These are phyloP conservation scores for Teinopalpus imperialis DNA, from an alignment of 2,888 invertebrate species.

Conservation along the genomic window DNA sequence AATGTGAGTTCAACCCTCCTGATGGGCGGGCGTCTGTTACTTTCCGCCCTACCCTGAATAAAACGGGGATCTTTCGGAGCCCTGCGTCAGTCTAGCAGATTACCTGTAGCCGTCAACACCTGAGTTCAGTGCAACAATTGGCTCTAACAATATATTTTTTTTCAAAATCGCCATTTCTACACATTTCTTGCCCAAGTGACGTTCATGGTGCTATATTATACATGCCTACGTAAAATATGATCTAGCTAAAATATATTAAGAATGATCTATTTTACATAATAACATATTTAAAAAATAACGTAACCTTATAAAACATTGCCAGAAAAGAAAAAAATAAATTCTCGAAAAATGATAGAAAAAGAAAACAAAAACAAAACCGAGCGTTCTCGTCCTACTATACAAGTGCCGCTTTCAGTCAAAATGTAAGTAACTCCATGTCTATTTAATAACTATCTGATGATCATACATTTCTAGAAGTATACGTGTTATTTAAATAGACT, in stretches of 20 bases:
- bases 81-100: conserved; percentile 11
- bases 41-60: conserved; percentile 16
- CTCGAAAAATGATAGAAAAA: background rate
- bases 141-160: background rate
- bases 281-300: too few relatives aligned
- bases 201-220: too few relatives aligned
- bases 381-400: background rate
- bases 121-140: background rate
- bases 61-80: conserved; percentile 1
- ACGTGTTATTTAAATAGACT: too few relatives aligned
- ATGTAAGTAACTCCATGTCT: conserved; percentile 16
- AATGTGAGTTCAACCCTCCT: conserved; percentile 11
- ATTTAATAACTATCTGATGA: too few relatives aligned
- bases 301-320: too few relatives aligned
- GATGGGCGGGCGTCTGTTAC: conserved; percentile 17
- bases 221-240: too few relatives aligned
- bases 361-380: background rate
- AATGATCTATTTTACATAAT: too few relatives aligned
- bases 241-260: too few relatives aligned
- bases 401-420: conserved; percentile 9
- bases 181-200: too few relatives aligned
- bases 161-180: too few relatives aligned
- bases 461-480: too few relatives aligned
- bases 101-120: background rate
- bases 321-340: too few relatives aligned